Percentiles rank a stretch among this genome's conserved stretches.
These are phyloP conservation scores for Enteromius unitaeniatus DNA, from an alignment of 2,797 vertebrate species.

Conservation along the genomic window DNA sequence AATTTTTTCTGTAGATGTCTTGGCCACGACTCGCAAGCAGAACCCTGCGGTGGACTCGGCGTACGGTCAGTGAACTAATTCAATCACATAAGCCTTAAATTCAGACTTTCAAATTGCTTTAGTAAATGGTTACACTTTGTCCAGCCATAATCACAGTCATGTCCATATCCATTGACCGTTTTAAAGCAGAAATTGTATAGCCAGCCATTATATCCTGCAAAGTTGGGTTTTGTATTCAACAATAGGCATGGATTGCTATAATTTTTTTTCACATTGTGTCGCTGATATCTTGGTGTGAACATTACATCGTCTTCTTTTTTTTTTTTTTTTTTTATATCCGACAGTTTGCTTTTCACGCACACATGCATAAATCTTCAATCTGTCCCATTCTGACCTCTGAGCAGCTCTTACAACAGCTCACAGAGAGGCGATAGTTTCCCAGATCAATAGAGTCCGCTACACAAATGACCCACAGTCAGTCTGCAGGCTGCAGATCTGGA, in stretches of 20 bases:
- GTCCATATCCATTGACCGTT: constrained; percentile 31
- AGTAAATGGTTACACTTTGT: constrained; percentile 5
- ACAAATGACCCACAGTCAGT: constrained; percentile 41
- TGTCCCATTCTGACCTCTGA: constrained; percentile 46
- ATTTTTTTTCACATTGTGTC: constrained; percentile 21
- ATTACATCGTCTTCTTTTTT: neutral
- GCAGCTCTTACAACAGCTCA: constrained; percentile 15
- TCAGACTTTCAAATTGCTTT: constrained; percentile 2
- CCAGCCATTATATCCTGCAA: constrained; percentile 16
- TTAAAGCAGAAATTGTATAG: constrained; percentile 6
- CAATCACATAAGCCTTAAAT: constrained; percentile 25
- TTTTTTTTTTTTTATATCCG: neutral
- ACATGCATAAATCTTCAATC: constrained; percentile 44
- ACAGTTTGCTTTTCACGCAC: constrained; percentile 28
- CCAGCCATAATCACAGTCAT: constrained; percentile 28
- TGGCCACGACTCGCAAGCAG: constrained; percentile 84
- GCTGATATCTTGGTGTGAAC: constrained; percentile 14
- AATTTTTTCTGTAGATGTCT: constrained; percentile 73
- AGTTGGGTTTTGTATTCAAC: constrained; percentile 13
- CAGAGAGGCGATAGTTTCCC: constrained; percentile 28
- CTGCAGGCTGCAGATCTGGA: constrained; percentile 37
- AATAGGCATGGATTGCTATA: constrained; percentile 35
- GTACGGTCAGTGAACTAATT: constrained; percentile 83
- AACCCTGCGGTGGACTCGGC: constrained; percentile 83
- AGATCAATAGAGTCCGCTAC: constrained; percentile 47